Percentiles rank a stretch among this genome's conserved stretches.
Conservation (phyloP, 2,113 vertebrate species). For the Pluvialis apricaria region DNA sequence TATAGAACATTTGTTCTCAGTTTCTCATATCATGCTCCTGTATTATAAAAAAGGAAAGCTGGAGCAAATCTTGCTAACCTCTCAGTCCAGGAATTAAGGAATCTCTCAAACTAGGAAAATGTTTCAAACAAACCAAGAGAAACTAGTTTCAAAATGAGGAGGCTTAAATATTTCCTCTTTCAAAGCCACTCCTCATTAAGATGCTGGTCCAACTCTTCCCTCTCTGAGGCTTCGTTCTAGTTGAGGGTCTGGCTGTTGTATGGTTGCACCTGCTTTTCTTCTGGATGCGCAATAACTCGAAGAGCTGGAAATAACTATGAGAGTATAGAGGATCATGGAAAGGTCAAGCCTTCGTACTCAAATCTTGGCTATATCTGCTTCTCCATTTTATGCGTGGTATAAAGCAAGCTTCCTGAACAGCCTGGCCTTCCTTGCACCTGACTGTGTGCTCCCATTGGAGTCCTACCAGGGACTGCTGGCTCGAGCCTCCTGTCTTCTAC, state of each 20-base stretch:
- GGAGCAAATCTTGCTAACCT: neutral
- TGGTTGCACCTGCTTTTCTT: neutral
- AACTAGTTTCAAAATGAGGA: neutral
- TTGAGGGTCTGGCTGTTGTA: neutral
- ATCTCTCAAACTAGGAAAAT: neutral
- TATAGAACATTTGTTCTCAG: neutral
- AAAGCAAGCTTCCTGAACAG: neutral
- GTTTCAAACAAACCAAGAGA: neutral
- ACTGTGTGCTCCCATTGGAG: neutral
- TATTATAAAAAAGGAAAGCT: neutral
- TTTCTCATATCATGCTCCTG: neutral
- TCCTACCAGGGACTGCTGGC: neutral
- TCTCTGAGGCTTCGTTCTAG: neutral
- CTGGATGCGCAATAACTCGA: neutral
- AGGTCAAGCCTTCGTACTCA: neutral
- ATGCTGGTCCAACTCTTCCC: neutral
- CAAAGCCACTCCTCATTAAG: neutral
- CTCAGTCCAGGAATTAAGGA: neutral
- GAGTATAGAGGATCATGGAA: neutral
- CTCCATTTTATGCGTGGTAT: neutral
- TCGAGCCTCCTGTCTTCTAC: neutral
- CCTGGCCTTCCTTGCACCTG: neutral
- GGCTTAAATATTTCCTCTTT: neutral
- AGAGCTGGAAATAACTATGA: neutral
- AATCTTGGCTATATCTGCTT: neutral